Percentiles rank a stretch among this genome's conserved stretches.
Evolutionary conservation across 2,797 vertebrate genomes (phyloP).

Genomic region (Malurus splendens): DNA sequence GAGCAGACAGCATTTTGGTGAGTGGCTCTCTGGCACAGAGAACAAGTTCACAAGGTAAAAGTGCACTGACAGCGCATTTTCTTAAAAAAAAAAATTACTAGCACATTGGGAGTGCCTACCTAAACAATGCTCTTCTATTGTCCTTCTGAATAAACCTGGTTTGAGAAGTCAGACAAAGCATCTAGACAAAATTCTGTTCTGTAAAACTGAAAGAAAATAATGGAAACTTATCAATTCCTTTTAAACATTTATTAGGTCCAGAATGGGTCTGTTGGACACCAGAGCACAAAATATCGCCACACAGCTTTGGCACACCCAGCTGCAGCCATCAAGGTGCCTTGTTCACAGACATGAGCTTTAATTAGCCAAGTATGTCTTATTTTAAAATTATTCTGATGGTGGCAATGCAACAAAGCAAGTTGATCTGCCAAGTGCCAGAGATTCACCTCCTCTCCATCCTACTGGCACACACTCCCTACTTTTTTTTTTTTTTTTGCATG

Average conservation of each 20-base stretch:
- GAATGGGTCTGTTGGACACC: not conserved
- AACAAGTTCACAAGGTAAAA: not conserved
- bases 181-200: not conserved
- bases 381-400: not conserved
- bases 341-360: not conserved
- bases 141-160: not conserved
- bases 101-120: not conserved
- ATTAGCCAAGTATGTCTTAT: not conserved
- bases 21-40: not conserved
- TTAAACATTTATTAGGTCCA: not conserved
- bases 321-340: not conserved
- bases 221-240: not conserved
- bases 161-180: not conserved
- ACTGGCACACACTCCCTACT: accelerated
- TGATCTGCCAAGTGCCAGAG: not conserved
- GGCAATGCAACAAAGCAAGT: not conserved
- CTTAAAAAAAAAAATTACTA: not conserved
- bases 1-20: not conserved
- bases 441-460: not conserved
- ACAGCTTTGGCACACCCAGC: not conserved
- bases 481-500: not conserved
- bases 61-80: not conserved
- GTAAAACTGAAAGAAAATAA: not conserved
- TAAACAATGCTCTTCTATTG: not conserved
- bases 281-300: not conserved